Evolutionary conservation across 2,113 vertebrate species (phyloP).

Genomic region (Lamprotornis superbus): DNA sequence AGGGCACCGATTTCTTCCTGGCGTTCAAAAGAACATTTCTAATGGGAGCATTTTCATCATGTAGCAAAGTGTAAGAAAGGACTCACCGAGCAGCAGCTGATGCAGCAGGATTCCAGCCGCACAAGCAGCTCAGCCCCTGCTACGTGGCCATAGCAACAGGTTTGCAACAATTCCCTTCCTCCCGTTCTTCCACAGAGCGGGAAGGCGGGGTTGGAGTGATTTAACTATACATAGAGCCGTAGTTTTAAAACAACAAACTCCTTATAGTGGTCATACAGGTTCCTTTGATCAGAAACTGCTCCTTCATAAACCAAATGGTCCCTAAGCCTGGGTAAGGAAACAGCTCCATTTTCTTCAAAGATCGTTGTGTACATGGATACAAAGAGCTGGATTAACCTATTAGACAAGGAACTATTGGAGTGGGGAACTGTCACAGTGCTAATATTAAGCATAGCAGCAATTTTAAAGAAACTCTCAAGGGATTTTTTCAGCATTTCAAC

Average conservation of each 20-base stretch:
- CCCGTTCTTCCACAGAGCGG: not conserved
- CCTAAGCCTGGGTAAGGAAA: not conserved
- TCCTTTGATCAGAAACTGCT: not conserved
- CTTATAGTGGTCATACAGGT: not conserved
- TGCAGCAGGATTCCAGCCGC: not conserved
- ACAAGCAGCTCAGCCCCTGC: not conserved
- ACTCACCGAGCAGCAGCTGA: slow-evolving; percentile 44
- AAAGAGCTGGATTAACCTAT: not conserved
- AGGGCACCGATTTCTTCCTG: not conserved
- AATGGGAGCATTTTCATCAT: not conserved
- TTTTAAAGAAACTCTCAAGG: not conserved
- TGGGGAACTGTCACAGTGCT: not conserved
- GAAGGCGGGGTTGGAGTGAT: not conserved
- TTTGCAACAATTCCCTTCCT: slow-evolving; percentile 7
- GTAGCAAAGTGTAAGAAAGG: not conserved
- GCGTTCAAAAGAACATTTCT: not conserved
- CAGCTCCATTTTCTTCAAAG: not conserved
- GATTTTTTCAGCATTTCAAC: slow-evolving; percentile 10
- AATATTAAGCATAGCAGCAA: not conserved
- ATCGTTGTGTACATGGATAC: not conserved
- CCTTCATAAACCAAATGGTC: not conserved
- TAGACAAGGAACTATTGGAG: not conserved
- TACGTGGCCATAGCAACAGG: slow-evolving; percentile 57
- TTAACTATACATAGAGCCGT: not conserved
- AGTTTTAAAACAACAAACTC: not conserved